A percentile compares a stretch with the other conserved stretches of the same genome.
These are phyloP conservation scores for Cyclophora punctaria DNA, from an alignment of 2,888 invertebrate genomes.

Conservation along the genomic window DNA sequence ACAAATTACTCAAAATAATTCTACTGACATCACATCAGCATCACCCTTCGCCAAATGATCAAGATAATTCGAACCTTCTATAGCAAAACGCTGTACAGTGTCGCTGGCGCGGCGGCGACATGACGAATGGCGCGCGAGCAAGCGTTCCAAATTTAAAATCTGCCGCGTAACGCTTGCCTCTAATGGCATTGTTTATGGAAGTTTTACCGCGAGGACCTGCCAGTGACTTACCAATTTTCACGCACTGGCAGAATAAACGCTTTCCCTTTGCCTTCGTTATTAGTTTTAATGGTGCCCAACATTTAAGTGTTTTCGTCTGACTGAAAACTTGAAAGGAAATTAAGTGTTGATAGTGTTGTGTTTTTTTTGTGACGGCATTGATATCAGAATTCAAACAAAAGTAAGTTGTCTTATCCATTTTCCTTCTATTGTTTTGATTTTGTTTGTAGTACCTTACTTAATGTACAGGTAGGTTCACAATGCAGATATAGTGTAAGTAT, in stretches of 20 bases:
- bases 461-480: not conserved
- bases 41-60: slow-evolving; percentile 34
- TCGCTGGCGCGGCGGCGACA: slow-evolving; percentile 65
- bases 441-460: no score
- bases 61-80: slow-evolving; percentile 20
- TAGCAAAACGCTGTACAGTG: slow-evolving; percentile 35
- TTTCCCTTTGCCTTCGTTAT: slow-evolving; percentile 30
- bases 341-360: no score
- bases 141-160: slow-evolving; percentile 72
- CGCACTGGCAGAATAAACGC: slow-evolving; percentile 39
- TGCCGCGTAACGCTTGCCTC: slow-evolving; percentile 67
- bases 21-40: no score
- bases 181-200: slow-evolving; percentile 74
- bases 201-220: slow-evolving; percentile 46
- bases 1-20: no score
- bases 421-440: no score
- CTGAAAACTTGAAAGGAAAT: no score
- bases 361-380: no score
- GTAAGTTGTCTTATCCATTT: no score
- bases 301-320: slow-evolving; percentile 32
- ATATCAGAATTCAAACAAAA: no score
- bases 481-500: no score
- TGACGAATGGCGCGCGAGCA: slow-evolving; percentile 62
- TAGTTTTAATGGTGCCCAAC: slow-evolving; percentile 49
- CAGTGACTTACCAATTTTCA: slow-evolving; percentile 61